These are phyloP conservation scores for Neodontobutis hainanensis DNA, from an alignment of 2,113 vertebrate genomes.

Conservation along the genomic window DNA sequence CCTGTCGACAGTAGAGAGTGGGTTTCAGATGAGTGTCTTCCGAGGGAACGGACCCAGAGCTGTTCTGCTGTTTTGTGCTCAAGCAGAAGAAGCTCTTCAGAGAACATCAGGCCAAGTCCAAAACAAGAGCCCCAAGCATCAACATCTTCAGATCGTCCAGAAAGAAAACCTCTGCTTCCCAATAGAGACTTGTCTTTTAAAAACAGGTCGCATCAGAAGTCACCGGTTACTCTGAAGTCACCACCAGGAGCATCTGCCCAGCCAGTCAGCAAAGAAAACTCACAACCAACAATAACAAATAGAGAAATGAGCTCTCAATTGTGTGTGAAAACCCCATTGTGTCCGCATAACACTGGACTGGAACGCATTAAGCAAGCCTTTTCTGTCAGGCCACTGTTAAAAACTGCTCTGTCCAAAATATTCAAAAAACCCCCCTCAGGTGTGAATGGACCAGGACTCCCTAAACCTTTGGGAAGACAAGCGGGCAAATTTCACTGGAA, in stretches of 20 bases:
- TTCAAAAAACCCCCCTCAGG: slow-evolving; percentile 70
- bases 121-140: slow-evolving; percentile 45
- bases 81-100: slow-evolving; percentile 45
- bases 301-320: slow-evolving; percentile 22
- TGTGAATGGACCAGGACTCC: slow-evolving; percentile 51
- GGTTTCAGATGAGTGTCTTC: slow-evolving; percentile 77
- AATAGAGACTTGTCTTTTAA: slow-evolving; percentile 66
- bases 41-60: slow-evolving; percentile 68
- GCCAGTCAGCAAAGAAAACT: slow-evolving; percentile 48
- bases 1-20: slow-evolving; percentile 60
- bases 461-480: slow-evolving; percentile 61
- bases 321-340: slow-evolving; percentile 29
- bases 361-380: slow-evolving; percentile 61
- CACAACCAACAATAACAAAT: slow-evolving; percentile 31
- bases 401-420: slow-evolving; percentile 61
- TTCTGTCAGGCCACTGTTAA: slow-evolving; percentile 70
- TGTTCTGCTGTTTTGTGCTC: slow-evolving; percentile 58
- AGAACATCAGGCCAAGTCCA: slow-evolving; percentile 42
- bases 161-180: slow-evolving; percentile 67
- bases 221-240: slow-evolving; percentile 30
- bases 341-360: slow-evolving; percentile 39
- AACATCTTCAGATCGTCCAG: slow-evolving; percentile 36
- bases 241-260: slow-evolving; percentile 29
- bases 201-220: slow-evolving; percentile 47
- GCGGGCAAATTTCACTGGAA: slow-evolving; percentile 52